Base-by-base conservation (phyloP, 2,113 vertebrate species). In the Natator depressus region DNA sequence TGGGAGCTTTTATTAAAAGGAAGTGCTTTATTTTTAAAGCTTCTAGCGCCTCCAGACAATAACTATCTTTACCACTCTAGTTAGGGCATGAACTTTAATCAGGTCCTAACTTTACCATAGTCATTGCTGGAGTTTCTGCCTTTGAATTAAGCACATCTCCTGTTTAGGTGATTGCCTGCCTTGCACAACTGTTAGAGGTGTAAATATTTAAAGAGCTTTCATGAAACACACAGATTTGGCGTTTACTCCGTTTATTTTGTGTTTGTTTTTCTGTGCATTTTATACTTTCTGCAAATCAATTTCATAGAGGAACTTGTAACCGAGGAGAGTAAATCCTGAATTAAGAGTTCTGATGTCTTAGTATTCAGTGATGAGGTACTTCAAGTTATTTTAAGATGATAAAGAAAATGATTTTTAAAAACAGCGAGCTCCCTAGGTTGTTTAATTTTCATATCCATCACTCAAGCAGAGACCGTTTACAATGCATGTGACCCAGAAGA, bases 381-480 rank as follows among this genome's bases (percentile, higher is more conserved):
- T 90, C 38, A 88, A 93, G 96, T 97, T 97, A 93, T 94, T 97
- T 97, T 97, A 90, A 97, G 97, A 94, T 96, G 65, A 94, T 92
- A 96, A 79, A 92, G 94, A 75, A 95, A 96, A 96, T 89, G 62
- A 59, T 90, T 97, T 96, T 96, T 95, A 95, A 94, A 95, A 97
- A 96, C 89, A 96, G 78, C 84, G 57, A 95, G 88, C 92, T 91
- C 95, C 91, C 80, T 96, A 95, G 95, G 89, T 93, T 85, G 97
- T 96, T 97, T 97, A 94, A 97, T 96, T 96, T 96, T 93, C 88
- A 96, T 96, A 97, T 94, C 87, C 59, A 90, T 97, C 95, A 93
- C 94, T 97, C 94, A 93, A 91, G 89, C 91, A 55, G 46, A 82
- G 95, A 83, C 2, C 27, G 57, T 89, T 97, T 98, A 90, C 96